A percentile compares a stretch with the other conserved stretches of the same genome.
Conservation (phyloP, 1,140 invertebrate genomes). For the Diploscapter pachys region DNA sequence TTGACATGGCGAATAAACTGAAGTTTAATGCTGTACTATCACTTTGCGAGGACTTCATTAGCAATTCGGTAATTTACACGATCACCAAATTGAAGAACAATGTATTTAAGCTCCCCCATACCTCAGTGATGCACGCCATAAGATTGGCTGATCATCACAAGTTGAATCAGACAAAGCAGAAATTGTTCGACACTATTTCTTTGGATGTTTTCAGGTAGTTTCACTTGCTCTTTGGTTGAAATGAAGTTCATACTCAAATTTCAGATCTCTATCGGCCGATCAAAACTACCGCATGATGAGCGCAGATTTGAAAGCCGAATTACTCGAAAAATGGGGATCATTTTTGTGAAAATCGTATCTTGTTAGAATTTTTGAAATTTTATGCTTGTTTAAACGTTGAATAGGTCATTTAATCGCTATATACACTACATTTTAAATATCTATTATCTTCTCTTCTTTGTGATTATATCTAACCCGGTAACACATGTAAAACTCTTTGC, state of each 20-base stretch:
- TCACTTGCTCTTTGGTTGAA: neutral
- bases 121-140: constrained; percentile 16
- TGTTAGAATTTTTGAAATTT: no score
- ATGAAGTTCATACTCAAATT: neutral
- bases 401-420: no score
- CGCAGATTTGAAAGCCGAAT: constrained; percentile 12
- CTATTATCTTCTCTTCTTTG: no score
- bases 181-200: constrained; percentile 12
- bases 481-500: no score
- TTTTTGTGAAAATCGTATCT: neutral
- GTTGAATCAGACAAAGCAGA: neutral
- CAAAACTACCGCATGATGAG: constrained; percentile 12
- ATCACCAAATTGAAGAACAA: neutral
- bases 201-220: constrained; percentile 12
- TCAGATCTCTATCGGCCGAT: constrained; percentile 5
- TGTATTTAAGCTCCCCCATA: constrained; percentile 3
- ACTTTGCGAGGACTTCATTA: no score
- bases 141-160: constrained; percentile 13
- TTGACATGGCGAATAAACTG: neutral
- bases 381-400: no score
- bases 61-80: no score
- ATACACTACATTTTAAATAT: no score
- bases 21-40: neutral
- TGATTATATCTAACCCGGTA: no score
- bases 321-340: constrained; percentile 18